These are phyloP conservation scores for Solea senegalensis DNA, from an alignment of 2,113 vertebrate genomes.

Conservation along the genomic window DNA sequence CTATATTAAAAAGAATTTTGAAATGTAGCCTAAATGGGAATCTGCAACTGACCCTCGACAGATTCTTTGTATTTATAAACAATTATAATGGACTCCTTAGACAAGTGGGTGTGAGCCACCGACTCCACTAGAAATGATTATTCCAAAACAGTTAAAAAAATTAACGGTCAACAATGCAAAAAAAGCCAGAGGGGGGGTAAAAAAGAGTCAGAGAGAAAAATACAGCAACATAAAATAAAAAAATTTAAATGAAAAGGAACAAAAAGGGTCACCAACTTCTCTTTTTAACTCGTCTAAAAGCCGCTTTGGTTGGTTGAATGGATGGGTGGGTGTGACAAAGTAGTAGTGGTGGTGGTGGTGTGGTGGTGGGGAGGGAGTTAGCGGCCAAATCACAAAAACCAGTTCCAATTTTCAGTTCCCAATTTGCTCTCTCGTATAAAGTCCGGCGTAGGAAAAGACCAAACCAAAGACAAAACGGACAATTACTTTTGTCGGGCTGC, in stretches of 20 bases:
- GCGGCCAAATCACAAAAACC: slow-evolving; percentile 70
- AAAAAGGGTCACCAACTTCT: slow-evolving; percentile 57
- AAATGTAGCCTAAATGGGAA: slow-evolving; percentile 99
- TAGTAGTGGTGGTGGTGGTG: slow-evolving; percentile 25
- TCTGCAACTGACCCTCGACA: slow-evolving; percentile 96
- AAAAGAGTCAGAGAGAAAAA: slow-evolving; percentile 62
- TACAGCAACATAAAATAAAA: slow-evolving; percentile 68
- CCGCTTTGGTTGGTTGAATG: slow-evolving; percentile 52
- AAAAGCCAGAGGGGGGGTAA: slow-evolving; percentile 70
- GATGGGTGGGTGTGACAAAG: slow-evolving; percentile 33
- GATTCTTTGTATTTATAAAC: slow-evolving; percentile 77
- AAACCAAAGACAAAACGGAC: slow-evolving; percentile 80
- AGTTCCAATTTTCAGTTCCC: slow-evolving; percentile 76
- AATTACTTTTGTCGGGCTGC: slow-evolving; percentile 87
- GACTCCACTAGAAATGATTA: slow-evolving; percentile 67
- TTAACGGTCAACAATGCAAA: slow-evolving; percentile 81
- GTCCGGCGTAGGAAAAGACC: slow-evolving; percentile 84
- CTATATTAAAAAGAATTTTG: slow-evolving; percentile 95
- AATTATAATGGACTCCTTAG: slow-evolving; percentile 77
- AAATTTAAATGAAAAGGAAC: slow-evolving; percentile 58
- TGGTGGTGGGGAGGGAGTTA: slow-evolving; percentile 30
- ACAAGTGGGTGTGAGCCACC: slow-evolving; percentile 76
- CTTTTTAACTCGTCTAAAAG: slow-evolving; percentile 73
- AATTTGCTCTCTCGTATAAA: slow-evolving; percentile 73
- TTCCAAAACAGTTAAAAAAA: slow-evolving; percentile 84